phyloP scores from a whole-genome alignment of 2,888 invertebrate species.

The Xanthia icteritia region DNA sequence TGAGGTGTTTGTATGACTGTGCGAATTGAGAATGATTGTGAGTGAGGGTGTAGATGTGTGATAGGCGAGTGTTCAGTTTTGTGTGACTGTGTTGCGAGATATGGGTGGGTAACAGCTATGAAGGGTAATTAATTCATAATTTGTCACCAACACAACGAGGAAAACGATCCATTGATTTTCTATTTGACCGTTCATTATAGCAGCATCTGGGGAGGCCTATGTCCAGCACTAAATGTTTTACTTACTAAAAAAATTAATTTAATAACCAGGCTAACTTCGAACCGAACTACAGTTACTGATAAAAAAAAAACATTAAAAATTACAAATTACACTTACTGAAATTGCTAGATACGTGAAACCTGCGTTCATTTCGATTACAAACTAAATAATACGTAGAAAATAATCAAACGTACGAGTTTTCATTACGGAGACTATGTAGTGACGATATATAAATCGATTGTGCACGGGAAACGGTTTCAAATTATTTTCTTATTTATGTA shows the following conservation, averaged over 20 bases:
- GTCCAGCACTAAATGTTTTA: background rate
- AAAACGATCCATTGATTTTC: background rate
- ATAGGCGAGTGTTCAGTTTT: too few relatives aligned
- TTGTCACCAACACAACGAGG: background rate
- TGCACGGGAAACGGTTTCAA: conserved; percentile 32
- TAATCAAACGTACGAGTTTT: conserved; percentile 60
- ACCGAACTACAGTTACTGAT: conserved; percentile 15
- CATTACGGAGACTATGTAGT: conserved; percentile 49
- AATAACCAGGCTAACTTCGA: background rate
- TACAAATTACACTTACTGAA: conserved; percentile 54
- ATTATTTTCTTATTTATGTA: conserved; percentile 19
- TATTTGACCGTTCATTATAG: background rate
- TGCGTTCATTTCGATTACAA: conserved; percentile 65
- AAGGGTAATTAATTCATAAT: too few relatives aligned
- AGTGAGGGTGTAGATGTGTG: too few relatives aligned
- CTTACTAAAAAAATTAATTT: background rate
- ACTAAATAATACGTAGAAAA: conserved; percentile 49
- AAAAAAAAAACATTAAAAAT: conserved; percentile 23
- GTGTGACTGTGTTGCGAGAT: too few relatives aligned
- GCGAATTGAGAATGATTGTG: too few relatives aligned
- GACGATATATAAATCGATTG: conserved; percentile 56
- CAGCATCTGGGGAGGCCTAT: background rate
- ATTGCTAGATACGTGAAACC: conserved; percentile 53
- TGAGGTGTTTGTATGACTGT: too few relatives aligned
- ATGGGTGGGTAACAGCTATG: too few relatives aligned